Conservation (phyloP, 53 echinoderm and acorn worm genomes). For the Paelopatides confundens region DNA sequence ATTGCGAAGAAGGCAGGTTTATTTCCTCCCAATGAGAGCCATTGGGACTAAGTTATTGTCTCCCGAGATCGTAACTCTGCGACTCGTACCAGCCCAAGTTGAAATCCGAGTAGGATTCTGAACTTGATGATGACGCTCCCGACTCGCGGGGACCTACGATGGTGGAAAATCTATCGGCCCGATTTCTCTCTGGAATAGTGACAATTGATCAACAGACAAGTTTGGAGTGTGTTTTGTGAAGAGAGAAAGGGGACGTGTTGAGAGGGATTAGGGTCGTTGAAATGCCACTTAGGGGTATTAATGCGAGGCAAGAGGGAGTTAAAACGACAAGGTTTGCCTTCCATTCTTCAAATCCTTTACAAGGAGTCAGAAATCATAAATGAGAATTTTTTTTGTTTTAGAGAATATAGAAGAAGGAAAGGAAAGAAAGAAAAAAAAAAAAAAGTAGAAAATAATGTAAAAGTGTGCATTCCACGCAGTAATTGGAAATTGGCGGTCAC, state of each 20-base stretch:
- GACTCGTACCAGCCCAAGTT: conserved; percentile 39
- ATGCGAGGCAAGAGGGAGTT: conserved; percentile 43
- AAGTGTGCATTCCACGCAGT: background rate
- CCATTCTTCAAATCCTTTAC: conserved; percentile 39
- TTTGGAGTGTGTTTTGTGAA: conserved; percentile 28
- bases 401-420: background rate
- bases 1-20: conserved; percentile 60
- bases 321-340: conserved; percentile 43
- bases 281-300: conserved; percentile 58
- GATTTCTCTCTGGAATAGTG: conserved; percentile 50
- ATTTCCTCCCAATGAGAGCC: conserved; percentile 50
- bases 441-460: background rate
- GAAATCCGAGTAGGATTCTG: conserved; percentile 46
- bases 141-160: conserved; percentile 37
- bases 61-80: conserved; percentile 52
- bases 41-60: conserved; percentile 47
- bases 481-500: conserved; percentile 53
- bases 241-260: conserved; percentile 49
- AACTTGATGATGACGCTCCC: conserved; percentile 41
- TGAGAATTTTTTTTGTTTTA: conserved; percentile 47
- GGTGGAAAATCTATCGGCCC: conserved; percentile 47
- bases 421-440: background rate
- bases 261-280: conserved; percentile 58
- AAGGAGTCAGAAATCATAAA: conserved; percentile 48
- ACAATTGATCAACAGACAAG: conserved; percentile 46